Evolutionary conservation across 2,888 invertebrate genomes (phyloP).

Genomic region (Folsomia candida): DNA sequence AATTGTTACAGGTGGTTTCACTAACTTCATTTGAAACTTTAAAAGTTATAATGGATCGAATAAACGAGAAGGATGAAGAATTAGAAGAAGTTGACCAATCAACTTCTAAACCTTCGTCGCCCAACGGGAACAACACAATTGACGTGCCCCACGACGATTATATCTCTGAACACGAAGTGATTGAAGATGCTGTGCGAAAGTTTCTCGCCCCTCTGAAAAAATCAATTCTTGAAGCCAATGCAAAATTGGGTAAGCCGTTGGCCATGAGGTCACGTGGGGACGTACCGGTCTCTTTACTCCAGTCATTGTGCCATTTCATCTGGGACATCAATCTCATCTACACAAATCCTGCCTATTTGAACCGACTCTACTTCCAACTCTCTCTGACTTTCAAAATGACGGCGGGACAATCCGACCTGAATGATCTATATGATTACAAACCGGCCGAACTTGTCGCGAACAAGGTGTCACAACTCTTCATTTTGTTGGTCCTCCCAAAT

Average conservation of each 20-base stretch:
- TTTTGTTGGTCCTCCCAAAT: constrained; percentile 23
- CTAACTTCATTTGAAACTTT: no score
- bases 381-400: background rate
- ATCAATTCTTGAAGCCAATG: background rate
- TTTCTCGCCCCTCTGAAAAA: background rate
- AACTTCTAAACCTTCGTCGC: background rate
- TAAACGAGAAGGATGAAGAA: background rate
- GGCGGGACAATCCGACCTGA: constrained; percentile 17
- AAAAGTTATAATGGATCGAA: background rate
- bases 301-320: constrained; percentile 19
- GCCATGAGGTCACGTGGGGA: background rate
- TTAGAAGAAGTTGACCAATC: background rate
- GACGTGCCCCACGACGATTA: no score
- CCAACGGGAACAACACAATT: background rate
- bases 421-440: constrained; percentile 26
- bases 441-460: constrained; percentile 29
- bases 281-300: constrained; percentile 1
- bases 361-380: background rate
- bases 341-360: background rate
- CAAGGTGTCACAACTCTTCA: constrained; percentile 30
- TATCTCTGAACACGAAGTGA: no score
- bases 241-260: background rate
- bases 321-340: constrained; percentile 18
- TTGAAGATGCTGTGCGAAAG: background rate
- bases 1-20: no score